These are phyloP conservation scores for Callithrix jacchus DNA, from an alignment of 2,113 vertebrate species.

Conservation along the genomic window DNA sequence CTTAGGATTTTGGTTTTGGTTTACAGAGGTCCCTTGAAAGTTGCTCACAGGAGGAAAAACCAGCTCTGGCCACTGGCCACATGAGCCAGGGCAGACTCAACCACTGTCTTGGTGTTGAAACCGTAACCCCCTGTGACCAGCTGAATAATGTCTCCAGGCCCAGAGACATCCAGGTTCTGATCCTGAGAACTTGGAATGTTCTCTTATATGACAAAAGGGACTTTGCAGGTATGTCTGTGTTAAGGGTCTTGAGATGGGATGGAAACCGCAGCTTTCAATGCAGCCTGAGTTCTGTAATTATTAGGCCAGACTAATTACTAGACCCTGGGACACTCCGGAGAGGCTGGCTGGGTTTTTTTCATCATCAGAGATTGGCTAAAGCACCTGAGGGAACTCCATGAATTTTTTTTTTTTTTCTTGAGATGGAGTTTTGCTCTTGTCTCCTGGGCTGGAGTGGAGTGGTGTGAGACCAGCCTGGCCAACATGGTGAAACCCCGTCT, in stretches of 20 bases:
- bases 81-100: background rate
- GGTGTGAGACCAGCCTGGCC: too few relatives aligned
- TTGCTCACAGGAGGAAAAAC: background rate
- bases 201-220: background rate
- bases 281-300: background rate
- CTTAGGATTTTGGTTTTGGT: too few relatives aligned
- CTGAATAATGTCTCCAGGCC: background rate
- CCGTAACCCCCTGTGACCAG: too few relatives aligned
- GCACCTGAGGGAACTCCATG: background rate
- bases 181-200: fast-evolving
- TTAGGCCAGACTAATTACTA: too few relatives aligned
- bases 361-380: too few relatives aligned
- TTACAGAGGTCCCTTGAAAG: background rate
- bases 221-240: background rate
- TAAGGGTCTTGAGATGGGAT: background rate
- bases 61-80: background rate
- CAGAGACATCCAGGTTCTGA: background rate
- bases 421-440: too few relatives aligned
- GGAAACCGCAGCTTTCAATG: fast-evolving
- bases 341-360: background rate
- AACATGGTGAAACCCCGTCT: too few relatives aligned
- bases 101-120: background rate
- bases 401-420: too few relatives aligned
- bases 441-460: too few relatives aligned
- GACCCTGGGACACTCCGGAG: background rate